Percentiles rank a stretch among this genome's conserved stretches.
Conservation (phyloP, 1,140 invertebrate genomes). For the Drosophila eugracilis region DNA sequence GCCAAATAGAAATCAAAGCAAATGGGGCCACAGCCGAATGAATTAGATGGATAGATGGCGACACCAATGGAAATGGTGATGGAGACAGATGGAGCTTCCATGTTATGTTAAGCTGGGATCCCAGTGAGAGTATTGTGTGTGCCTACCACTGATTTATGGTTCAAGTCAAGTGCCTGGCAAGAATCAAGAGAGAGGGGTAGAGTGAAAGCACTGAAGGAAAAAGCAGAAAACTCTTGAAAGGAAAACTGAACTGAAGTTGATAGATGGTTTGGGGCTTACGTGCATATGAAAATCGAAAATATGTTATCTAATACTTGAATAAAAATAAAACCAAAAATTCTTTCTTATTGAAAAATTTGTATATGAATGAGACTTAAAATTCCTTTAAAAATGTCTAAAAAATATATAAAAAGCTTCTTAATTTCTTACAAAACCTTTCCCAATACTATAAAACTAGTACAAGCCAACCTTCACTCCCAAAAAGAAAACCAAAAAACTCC, state of each 20-base stretch:
- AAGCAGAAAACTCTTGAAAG: background rate
- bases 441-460: too few species aligned
- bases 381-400: too few species aligned
- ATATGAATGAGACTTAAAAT: too few species aligned
- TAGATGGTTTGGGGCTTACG: conserved; percentile 15
- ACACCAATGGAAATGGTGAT: conserved; percentile 36
- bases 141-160: conserved; percentile 60
- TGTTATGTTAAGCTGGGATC: background rate
- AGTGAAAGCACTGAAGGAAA: conserved; percentile 1
- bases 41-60: conserved; percentile 55
- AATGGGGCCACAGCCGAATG: conserved; percentile 52
- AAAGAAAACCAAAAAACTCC: background rate
- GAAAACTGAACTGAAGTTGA: conserved; percentile 8
- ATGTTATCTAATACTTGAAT: background rate
- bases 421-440: too few species aligned
- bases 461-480: background rate
- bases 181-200: conserved; percentile 2
- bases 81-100: conserved; percentile 33
- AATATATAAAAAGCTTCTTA: too few species aligned
- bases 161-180: conserved; percentile 54
- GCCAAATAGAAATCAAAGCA: conserved; percentile 64
- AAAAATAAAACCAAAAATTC: too few species aligned
- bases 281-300: conserved; percentile 10
- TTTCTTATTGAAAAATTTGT: too few species aligned
- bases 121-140: conserved; percentile 24